phyloP scores from a whole-genome alignment of 2,113 vertebrate species.

The Cygnus buccinator region DNA sequence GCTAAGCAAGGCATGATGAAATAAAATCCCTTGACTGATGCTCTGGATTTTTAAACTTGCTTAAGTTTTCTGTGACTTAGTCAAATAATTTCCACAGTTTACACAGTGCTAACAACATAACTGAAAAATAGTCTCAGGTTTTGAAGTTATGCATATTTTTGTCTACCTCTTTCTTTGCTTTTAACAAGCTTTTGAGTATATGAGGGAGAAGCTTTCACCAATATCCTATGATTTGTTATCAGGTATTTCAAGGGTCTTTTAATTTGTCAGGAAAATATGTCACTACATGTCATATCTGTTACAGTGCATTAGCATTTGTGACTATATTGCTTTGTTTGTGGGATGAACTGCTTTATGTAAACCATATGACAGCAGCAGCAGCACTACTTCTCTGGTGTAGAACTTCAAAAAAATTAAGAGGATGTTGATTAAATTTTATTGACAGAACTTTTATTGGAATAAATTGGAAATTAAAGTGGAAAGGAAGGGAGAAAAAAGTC shows the following conservation, averaged over 20 bases:
- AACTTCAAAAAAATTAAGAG: neutral
- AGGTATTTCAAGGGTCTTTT: neutral
- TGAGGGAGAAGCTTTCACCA: neutral
- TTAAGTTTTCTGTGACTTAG: neutral
- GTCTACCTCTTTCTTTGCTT: neutral
- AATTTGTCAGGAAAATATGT: neutral
- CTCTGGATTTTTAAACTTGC: neutral
- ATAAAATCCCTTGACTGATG: slow-evolving; percentile 32
- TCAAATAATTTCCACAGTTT: neutral
- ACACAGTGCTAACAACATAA: neutral
- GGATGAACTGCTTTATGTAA: neutral
- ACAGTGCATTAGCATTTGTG: neutral
- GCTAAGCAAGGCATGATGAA: slow-evolving; percentile 36
- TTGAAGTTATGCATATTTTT: neutral
- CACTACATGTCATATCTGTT: neutral
- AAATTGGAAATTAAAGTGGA: neutral
- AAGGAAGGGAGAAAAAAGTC: neutral
- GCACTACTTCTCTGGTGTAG: neutral
- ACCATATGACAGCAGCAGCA: neutral
- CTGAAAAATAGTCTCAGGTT: neutral
- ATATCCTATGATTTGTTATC: neutral
- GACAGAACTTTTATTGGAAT: neutral
- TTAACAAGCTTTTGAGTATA: neutral
- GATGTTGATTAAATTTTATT: neutral
- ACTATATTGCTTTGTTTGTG: neutral